A percentile compares a stretch with the other conserved stretches of the same genome.
phyloP scores from a whole-genome alignment of 2,113 vertebrate species.

The Scartelaos histophorus region DNA sequence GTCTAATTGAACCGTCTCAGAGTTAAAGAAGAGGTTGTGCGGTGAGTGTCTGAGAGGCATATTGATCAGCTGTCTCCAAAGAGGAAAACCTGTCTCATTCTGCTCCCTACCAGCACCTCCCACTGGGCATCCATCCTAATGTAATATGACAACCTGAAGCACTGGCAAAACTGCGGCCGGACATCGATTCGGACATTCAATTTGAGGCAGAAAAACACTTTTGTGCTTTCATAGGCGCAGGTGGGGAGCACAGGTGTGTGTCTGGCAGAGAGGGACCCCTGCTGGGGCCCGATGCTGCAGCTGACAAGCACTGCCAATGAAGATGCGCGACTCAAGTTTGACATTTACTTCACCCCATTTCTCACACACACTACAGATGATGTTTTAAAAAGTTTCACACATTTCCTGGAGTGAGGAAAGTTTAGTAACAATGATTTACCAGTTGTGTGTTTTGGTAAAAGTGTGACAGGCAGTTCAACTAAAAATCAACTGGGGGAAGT shows the following conservation, averaged over 20 bases:
- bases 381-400: background rate
- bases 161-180: constrained; percentile 57
- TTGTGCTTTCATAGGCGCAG: constrained; percentile 46
- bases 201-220: constrained; percentile 57
- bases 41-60: constrained; percentile 51
- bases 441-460: background rate
- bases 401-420: background rate
- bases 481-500: background rate
- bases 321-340: constrained; percentile 24
- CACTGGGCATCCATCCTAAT: constrained; percentile 62
- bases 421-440: background rate
- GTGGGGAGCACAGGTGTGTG: constrained; percentile 39
- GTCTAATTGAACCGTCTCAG: constrained; percentile 64
- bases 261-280: constrained; percentile 42
- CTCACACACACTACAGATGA: background rate
- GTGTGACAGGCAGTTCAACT: background rate
- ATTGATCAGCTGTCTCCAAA: constrained; percentile 61
- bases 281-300: constrained; percentile 25
- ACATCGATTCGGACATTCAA: constrained; percentile 59
- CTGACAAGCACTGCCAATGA: constrained; percentile 3
- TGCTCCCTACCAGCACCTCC: constrained; percentile 56
- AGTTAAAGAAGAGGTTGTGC: constrained; percentile 42
- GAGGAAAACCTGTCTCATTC: constrained; percentile 55
- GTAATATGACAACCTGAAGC: constrained; percentile 61
- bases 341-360: background rate